Base-by-base conservation (phyloP, 2,797 vertebrate genomes). In the Muscicapa striata region DNA sequence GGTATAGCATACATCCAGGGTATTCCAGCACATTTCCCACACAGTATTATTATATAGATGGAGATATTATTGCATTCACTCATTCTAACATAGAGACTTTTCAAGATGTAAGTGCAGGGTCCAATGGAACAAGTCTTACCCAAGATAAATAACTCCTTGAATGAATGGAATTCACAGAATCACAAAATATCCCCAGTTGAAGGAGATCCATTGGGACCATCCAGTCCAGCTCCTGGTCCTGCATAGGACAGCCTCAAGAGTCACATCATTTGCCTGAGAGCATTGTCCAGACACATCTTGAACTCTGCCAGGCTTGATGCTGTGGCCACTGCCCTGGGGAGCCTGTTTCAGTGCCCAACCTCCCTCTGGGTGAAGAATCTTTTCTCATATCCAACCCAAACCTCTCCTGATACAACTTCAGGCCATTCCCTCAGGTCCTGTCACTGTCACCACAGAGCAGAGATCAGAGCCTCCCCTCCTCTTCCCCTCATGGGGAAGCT, bases 261-360 rank as follows among this genome's bases (percentile, higher is more conserved):
- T 15, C 16, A 49, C 8, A 38, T 4, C 36, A 29, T 8, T 2
- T 43, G 6, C 11, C 23, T 23, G 13, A 55, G 16, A 49, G 51
- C 13, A 29, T 24, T 41, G 29, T 30, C 8, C 16, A 69, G 62
- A 68, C 1, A 5, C 5, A 54, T 41, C 26, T 43, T 54, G 12
- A 74, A 10, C 46, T 46, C 21, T 34, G 24, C 6, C 22, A 27
- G 26, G 24, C 2, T 58, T 29, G 7, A 9, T 30, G 23, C 9
- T 66, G 38, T 15, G 34, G 54, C 15, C 22, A 24, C 7, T 24
- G 7, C 13, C 36, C 27, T 49, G 19, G 15, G 15, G 7, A 68
- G 5, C 13, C n/a, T 43, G 9, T 55, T 48, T 13, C 18, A 41
- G 22, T 12, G 15, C 15, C 13, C 18, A 61, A 0, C 0, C 1